Evolutionary conservation across 1,140 invertebrate species (phyloP).

Genomic region (Periplaneta americana): DNA sequence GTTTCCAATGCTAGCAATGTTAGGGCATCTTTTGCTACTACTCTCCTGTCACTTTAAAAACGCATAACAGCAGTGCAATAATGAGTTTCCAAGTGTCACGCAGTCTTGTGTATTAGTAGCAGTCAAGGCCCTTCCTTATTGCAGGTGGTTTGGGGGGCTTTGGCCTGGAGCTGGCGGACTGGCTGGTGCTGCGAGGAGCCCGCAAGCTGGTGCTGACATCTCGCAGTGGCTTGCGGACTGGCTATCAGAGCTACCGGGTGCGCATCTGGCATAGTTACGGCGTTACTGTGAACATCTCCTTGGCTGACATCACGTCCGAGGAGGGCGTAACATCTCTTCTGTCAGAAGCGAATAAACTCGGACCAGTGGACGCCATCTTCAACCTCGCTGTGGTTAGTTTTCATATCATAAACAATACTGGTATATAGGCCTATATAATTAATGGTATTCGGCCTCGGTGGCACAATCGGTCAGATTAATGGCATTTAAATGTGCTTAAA

Average conservation of each 20-base stretch:
- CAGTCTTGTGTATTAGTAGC: too few relatives aligned
- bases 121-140: too few relatives aligned
- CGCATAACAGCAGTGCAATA: constrained; percentile 11
- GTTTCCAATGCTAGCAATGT: too few relatives aligned
- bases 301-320: constrained; percentile 53
- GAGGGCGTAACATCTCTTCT: constrained; percentile 57
- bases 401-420: too few relatives aligned
- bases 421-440: too few relatives aligned
- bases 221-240: constrained; percentile 46
- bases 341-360: constrained; percentile 50
- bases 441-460: too few relatives aligned
- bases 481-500: too few relatives aligned
- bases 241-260: constrained; percentile 47
- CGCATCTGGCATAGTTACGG: constrained; percentile 59
- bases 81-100: too few relatives aligned
- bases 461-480: too few relatives aligned
- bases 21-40: too few relatives aligned
- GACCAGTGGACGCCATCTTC: constrained; percentile 71
- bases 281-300: constrained; percentile 55
- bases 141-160: constrained; percentile 83
- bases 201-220: constrained; percentile 50
- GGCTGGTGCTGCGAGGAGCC: constrained; percentile 66
- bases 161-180: constrained; percentile 84
- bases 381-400: constrained; percentile 69
- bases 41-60: neutral